Conservation (phyloP, 1,140 invertebrate genomes). For the Zelostemma sp. region DNA sequence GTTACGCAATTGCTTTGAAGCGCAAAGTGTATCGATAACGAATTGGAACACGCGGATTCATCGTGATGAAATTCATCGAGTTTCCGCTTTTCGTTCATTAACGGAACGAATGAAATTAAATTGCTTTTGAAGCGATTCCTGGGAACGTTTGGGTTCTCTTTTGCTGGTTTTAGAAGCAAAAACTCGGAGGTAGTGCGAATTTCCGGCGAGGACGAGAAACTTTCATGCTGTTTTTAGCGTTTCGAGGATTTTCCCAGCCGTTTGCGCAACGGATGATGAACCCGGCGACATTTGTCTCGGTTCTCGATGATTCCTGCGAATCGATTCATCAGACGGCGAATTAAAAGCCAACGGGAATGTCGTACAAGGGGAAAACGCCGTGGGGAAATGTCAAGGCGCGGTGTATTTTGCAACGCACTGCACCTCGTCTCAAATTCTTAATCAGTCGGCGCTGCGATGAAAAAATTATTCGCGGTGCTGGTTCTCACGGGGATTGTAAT, state of each 20-base stretch:
- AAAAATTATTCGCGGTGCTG: too few species aligned
- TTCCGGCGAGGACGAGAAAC: too few species aligned
- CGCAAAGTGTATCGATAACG: background rate
- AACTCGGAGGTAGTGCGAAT: too few species aligned
- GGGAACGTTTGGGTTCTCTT: too few species aligned
- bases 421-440: background rate
- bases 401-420: constrained; percentile 48
- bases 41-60: background rate
- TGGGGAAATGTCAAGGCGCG: constrained; percentile 58
- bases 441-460: constrained; percentile 8
- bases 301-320: constrained; percentile 33
- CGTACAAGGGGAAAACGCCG: constrained; percentile 35
- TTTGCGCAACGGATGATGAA: constrained; percentile 34
- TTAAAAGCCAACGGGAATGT: constrained; percentile 42
- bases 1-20: constrained; percentile 27
- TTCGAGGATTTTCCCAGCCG: constrained; percentile 16
- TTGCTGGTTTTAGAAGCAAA: too few species aligned
- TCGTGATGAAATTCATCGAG: background rate
- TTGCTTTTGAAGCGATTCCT: too few species aligned
- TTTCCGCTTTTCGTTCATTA: constrained; percentile 2
- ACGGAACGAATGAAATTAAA: too few species aligned
- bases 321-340: constrained; percentile 56
- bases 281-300: constrained; percentile 38
- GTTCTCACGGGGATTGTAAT: too few species aligned
- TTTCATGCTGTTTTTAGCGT: too few species aligned